Conservation (phyloP, 2,888 invertebrate genomes). For the Teinopalpus imperialis region DNA sequence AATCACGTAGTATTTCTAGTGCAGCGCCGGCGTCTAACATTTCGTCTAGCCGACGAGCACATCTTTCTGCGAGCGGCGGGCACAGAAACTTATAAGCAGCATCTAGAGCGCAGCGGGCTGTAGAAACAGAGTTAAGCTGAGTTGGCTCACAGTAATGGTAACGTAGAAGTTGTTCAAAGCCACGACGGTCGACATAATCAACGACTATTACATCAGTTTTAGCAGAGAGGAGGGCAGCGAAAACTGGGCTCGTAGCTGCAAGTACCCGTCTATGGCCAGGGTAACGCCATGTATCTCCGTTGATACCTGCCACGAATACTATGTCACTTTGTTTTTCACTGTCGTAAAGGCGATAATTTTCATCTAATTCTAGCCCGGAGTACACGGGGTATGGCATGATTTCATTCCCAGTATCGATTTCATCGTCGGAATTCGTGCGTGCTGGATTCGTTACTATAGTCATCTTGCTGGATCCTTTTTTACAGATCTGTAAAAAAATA, state of each 20-base stretch:
- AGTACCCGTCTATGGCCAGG: constrained; percentile 85
- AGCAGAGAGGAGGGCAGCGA: constrained; percentile 79
- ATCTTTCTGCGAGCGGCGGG: constrained; percentile 85
- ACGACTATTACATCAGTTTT: constrained; percentile 75
- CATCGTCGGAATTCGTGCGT: constrained; percentile 49
- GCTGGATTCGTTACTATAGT: constrained; percentile 75
- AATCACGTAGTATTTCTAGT: constrained; percentile 83
- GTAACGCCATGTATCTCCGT: constrained; percentile 85
- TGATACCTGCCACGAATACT: constrained; percentile 84
- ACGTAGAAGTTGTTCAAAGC: constrained; percentile 85
- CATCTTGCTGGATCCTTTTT: constrained; percentile 47
- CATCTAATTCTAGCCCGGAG: constrained; percentile 44
- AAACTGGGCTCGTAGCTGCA: constrained; percentile 83
- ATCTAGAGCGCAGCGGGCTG: constrained; percentile 86
- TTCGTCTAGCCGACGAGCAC: constrained; percentile 84
- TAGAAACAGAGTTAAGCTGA: constrained; percentile 82
- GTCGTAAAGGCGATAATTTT: constrained; percentile 66
- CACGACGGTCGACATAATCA: constrained; percentile 84
- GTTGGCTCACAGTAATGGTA: constrained; percentile 85
- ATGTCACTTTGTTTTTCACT: constrained; percentile 83
- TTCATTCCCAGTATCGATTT: constrained; percentile 44
- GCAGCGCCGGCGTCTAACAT: constrained; percentile 85
- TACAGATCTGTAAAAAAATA: constrained; percentile 48
- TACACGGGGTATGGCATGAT: constrained; percentile 37
- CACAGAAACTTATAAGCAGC: constrained; percentile 89